Base-by-base conservation (phyloP, 2,888 invertebrate species). In the Parasteatoda lunata region DNA sequence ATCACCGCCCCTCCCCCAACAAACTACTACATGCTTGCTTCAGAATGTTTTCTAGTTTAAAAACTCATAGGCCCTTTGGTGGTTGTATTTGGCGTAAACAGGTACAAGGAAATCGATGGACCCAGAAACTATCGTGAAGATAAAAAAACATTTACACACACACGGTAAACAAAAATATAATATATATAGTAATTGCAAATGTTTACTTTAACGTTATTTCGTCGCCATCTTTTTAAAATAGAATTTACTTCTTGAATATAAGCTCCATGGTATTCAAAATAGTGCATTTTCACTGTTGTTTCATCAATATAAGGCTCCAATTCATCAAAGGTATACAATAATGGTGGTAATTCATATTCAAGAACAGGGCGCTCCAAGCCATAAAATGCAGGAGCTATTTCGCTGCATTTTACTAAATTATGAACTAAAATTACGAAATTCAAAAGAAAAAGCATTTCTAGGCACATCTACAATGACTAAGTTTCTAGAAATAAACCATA, bases 291-390 rank as follows among this genome's bases (percentile, higher is more conserved):
- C 7, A 91, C 88, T 5, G 91, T 91, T 15, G 85, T 89, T 76
- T 88, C 90, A 71, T 90, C 91, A 9, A 91, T 88, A 65, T 88
- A 89, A 3, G 91, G 91, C 71, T 91, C 91, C 71, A 91, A 84
- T 15, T 89, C 91, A 48, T 89, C 89, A 75, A 90, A 90, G 5
- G 83, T 86, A 77, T 89, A 91, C 6, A 89, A 88, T 48, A 91
- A 88, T 9, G 86, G 84, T 8, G 91, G 91, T 15, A 91, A 86
- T 77, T 89, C 89, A 84, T 91, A 91, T 59, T 90, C 90, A 15
- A 89, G 65, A 13, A 83, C 79, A 8, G 89, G 88, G 49, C 89
- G 80, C 65, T 89, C 89, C 51, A 90, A 84, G 9, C 89, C 90
- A 83, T 90, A 90, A 84, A 89, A 90, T 8, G 90, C 89, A 8